phyloP scores from a whole-genome alignment of 1,140 invertebrate species.

The Monochamus saltuarius region DNA sequence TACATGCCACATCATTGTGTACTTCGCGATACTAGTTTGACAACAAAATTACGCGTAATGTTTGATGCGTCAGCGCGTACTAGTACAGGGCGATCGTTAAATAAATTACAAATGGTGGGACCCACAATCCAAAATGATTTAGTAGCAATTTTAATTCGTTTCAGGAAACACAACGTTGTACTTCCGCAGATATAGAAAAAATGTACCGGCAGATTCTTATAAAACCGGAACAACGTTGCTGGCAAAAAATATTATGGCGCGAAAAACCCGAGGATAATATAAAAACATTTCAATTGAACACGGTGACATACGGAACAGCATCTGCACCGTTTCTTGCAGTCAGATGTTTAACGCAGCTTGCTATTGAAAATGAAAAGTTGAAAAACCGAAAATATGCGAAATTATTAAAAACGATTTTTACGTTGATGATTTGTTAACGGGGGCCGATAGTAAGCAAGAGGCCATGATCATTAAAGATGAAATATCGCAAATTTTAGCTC shows the following conservation, averaged over 20 bases:
- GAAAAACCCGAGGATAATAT: conserved; percentile 22
- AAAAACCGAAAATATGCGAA: conserved; percentile 6
- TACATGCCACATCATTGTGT: conserved; percentile 46
- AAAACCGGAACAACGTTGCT: conserved; percentile 27
- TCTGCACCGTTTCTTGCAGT: conserved; percentile 30
- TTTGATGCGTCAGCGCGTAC: conserved; percentile 39
- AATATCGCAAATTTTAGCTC: conserved; percentile 10
- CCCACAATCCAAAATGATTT: conserved; percentile 50
- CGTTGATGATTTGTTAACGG: conserved; percentile 49
- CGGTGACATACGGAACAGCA: conserved; percentile 29
- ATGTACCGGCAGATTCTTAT: conserved; percentile 47
- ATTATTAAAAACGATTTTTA: conserved; percentile 43
- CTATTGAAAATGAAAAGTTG: conserved; percentile 11
- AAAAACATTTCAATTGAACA: conserved; percentile 38
- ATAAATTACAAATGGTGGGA: conserved; percentile 45
- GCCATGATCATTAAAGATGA: conserved; percentile 27
- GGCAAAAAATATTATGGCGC: conserved; percentile 39
- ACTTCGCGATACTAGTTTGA: conserved; percentile 23
- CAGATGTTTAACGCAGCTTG: conserved; percentile 26
- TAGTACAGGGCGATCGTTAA: conserved; percentile 40
- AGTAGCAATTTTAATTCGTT: conserved; percentile 38
- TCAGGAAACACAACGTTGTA: conserved; percentile 42
- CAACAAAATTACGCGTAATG: conserved; percentile 34
- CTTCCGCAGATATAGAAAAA: conserved; percentile 44
- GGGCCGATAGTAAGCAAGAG: conserved; percentile 30